Base-by-base conservation (phyloP, 2,888 invertebrate genomes). In the Drosophila barbarae region DNA sequence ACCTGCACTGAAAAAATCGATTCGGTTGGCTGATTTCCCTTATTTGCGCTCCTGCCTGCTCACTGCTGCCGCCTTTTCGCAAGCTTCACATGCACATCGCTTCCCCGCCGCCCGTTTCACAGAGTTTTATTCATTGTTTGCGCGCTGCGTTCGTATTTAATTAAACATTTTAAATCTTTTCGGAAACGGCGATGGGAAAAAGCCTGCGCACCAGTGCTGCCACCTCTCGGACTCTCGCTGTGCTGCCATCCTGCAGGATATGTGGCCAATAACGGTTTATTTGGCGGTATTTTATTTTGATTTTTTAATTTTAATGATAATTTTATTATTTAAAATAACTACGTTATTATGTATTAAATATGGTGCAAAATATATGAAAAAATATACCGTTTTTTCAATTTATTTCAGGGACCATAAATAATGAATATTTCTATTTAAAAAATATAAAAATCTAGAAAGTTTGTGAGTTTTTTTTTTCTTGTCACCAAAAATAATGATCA, bases 1-100 rank as follows among this genome's bases (percentile, higher is more conserved):
- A 65, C 64, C 47, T 66, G 49, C 41, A 26, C 35, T 50, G 42
- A 47, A 66, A 63, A 65, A 69, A 69, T 69, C 68, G 68, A 69
- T 69, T 69, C 42, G 51, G 23, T 47, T 41, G 46, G 21, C 47
- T 65, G 35, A 41, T 32, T 58, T 26, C 21, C 47, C 18, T 49
- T 26, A 13, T 18, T 50, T 66, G 35, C 35, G 23, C 38, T 44
- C 46, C 36, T 39, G 18, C 44, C 39, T 54, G 30, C 56, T 30
- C 32, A 47, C 32, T 35, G 9, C 39, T 34, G 28, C 46, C 39
- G 12, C 26, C 54, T 39, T 47, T 35, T 36, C 26, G 23, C 35
- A 13, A 59, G 72, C 63, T 75, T 71, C 73, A 61, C 47, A 35
- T 26, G 61, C 46, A 26, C 59, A 60, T 60, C 21, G n/a, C 32